phyloP scores from a whole-genome alignment of 2,888 invertebrate species.

The Diaperis boleti region DNA sequence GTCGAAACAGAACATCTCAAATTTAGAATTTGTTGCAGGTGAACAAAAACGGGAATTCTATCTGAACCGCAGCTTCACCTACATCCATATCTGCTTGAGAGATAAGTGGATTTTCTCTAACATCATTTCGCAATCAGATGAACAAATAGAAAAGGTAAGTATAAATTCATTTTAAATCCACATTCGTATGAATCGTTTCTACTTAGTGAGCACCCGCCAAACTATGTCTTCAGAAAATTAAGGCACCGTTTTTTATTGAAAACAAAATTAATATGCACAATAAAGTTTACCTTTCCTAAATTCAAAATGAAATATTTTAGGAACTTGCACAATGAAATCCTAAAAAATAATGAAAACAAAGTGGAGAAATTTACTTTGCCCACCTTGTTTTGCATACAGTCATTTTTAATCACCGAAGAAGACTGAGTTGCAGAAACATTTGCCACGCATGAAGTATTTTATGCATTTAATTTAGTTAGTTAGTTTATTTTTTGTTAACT shows the following conservation, averaged over 20 bases:
- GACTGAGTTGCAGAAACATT: too few species aligned
- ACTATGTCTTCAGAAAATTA: too few species aligned
- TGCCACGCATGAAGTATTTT: too few species aligned
- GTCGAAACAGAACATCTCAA: conserved; percentile 27
- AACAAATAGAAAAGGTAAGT: conserved; percentile 42
- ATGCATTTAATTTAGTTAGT: too few species aligned
- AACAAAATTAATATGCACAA: too few species aligned
- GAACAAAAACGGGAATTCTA: conserved; percentile 26
- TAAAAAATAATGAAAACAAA: conserved; percentile 35
- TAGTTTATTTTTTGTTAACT: too few species aligned
- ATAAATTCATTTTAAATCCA: conserved; percentile 35
- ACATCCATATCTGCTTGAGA: conserved; percentile 13
- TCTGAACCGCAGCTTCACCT: conserved; percentile 24
- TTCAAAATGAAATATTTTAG: too few species aligned
- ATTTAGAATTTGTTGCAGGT: conserved; percentile 35
- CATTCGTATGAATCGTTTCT: conserved; percentile 24
- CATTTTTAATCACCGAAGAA: too few species aligned
- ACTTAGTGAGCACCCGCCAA: conserved; percentile 26
- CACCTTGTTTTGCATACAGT: conserved; percentile 38
- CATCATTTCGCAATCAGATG: conserved; percentile 41
- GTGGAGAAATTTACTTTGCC: conserved; percentile 32
- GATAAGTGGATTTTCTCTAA: conserved; percentile 34
- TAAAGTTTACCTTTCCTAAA: too few species aligned
- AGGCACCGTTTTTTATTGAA: too few species aligned
- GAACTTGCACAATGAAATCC: conserved; percentile 25